Evolutionary conservation across 2,888 invertebrate species (phyloP), one percentile per base, ranked within the genome.

Genomic region (Lepeophtheirus nordmannii): DNA sequence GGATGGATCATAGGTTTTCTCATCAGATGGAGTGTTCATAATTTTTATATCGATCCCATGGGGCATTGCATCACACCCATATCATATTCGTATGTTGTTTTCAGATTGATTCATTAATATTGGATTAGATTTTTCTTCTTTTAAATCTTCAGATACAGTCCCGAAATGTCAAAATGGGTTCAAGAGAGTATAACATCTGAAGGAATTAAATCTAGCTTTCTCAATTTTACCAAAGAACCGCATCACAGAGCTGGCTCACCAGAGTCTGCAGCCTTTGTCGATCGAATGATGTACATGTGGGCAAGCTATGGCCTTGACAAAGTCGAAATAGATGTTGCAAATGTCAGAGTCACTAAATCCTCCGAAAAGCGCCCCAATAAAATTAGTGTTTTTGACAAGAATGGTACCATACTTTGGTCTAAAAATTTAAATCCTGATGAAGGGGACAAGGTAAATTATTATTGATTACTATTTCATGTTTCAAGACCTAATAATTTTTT

Each of bases 41-140:
- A 23, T 20, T 41, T 39, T 41, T 62, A 39, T 17, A 40, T 62
- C 2, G 62, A 62, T 23, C 62, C 62, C 20, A 38, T 20, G 40
- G 62, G 62, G 14, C 62, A 62, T 17, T 62, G 62, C 40, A 23
- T 62, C 20, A 62, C 62, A 14, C 62, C 62, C n/a, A 17, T 62
- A 39, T 40, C 62, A 39, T 62, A 39, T 62, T 40, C 37, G 39
- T 62, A 41, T 5, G 62, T 40, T 17, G 30, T 3, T 30, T 5
- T 30, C 1, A 17, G 5, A 17, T 17, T 46, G 53, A n/a, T 14
- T 46, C 8, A 46, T 46, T 46, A 46, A 14, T 17, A 46, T 46
- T 2, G 53, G 8, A 46, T 46, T 46, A 17, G 53, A 5, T 46
- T 2, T 46, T 46, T 8, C 8, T 5, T 8, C 5, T 2, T 46